Evolutionary conservation across 35 echinoderm and acorn worm species (phyloP).

Genomic region (Chiridota heheva): DNA sequence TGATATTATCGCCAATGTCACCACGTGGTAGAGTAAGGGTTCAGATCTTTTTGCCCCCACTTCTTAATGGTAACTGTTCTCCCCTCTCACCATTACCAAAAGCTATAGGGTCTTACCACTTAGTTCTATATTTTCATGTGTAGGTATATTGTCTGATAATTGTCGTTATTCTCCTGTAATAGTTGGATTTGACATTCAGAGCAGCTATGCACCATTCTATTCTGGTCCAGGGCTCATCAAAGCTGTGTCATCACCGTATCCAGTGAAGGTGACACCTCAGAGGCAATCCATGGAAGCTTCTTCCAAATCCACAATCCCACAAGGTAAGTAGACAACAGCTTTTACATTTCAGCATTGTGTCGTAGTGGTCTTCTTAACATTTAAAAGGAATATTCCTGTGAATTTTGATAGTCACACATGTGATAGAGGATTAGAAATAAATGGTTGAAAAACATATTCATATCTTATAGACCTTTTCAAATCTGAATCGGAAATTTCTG

Average conservation of each 20-base stretch:
- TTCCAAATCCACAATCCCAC: background rate
- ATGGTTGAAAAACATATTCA: too few species aligned
- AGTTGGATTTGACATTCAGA: conserved; percentile 74
- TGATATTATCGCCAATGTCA: too few species aligned
- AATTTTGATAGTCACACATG: background rate
- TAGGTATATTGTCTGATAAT: background rate
- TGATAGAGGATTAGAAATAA: background rate
- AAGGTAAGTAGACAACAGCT: background rate
- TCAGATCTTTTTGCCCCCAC: too few species aligned
- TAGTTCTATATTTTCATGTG: background rate
- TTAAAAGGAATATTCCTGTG: background rate
- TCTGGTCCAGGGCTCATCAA: conserved; percentile 52
- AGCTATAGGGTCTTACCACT: background rate
- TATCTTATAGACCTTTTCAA: too few species aligned
- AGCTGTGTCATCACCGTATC: background rate
- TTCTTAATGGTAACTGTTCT: background rate
- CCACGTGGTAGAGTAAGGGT: too few species aligned
- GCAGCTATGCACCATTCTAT: conserved; percentile 61
- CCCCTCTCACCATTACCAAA: background rate
- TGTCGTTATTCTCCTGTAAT: background rate
- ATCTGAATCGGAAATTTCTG: too few species aligned
- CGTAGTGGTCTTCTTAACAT: background rate
- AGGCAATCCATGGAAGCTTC: background rate
- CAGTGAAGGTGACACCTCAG: background rate
- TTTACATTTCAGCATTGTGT: background rate